A percentile compares a stretch with the other conserved stretches of the same genome.
Conservation (phyloP, 2,113 vertebrate genomes). For the Tauraco erythrolophus region DNA sequence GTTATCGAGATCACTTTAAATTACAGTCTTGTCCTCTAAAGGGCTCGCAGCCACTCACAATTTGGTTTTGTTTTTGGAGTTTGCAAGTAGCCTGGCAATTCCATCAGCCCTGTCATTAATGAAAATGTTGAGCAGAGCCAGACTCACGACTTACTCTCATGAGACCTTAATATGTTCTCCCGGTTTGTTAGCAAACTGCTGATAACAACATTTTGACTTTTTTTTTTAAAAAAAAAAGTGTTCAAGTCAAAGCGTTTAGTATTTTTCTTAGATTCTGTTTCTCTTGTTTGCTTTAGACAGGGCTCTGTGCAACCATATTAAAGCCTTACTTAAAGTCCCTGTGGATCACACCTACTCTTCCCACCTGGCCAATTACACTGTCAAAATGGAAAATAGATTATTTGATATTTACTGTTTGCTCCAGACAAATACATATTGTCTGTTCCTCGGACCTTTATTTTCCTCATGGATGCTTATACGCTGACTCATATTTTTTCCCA, state of each 20-base stretch:
- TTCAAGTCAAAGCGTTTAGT: neutral
- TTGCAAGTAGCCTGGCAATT: slow-evolving; percentile 22
- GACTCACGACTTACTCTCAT: neutral
- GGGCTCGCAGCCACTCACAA: neutral
- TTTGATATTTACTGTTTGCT: slow-evolving; percentile 42
- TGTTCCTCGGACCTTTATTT: slow-evolving; percentile 6
- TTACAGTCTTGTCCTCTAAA: neutral
- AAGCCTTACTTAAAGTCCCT: neutral
- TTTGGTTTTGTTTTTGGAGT: neutral
- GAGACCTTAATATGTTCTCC: neutral
- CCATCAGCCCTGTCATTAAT: slow-evolving; percentile 4
- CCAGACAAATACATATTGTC: slow-evolving; percentile 15
- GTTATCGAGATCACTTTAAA: slow-evolving; percentile 36
- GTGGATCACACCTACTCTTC: neutral
- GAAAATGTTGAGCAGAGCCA: neutral
- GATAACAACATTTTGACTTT: neutral
- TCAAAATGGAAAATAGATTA: slow-evolving; percentile 46
- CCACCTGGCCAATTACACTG: slow-evolving; percentile 33
- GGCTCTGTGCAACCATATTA: neutral
- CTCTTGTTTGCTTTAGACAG: neutral
- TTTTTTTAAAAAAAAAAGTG: fast-evolving
- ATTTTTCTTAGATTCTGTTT: neutral
- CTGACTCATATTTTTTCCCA: neutral
- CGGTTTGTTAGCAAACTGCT: neutral
- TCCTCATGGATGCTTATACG: neutral